Evolutionary conservation across 2,113 vertebrate species (phyloP), one percentile per base, ranked within the genome.

Genomic region (Australoheros scitulus): DNA sequence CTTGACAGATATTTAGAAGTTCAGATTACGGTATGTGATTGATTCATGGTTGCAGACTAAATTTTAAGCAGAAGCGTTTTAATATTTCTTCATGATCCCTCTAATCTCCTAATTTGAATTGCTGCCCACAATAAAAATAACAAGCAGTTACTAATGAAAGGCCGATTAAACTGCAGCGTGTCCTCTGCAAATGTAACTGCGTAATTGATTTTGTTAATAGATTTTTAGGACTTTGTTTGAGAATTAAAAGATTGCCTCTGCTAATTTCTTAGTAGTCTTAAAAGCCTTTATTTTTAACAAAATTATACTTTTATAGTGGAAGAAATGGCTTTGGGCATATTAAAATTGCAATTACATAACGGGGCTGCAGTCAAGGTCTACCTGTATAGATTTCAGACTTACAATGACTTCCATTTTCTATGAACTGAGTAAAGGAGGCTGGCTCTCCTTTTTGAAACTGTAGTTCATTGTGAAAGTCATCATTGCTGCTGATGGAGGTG

Each of bases 1-100:
- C 79, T 74, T 83, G 58, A 85, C 58, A 82, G 84, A 85, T 76
- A 86, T 81, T 76, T 59, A n/a, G 65, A 82, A 75, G 15, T 74
- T 78, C n/a, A 57, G n/a, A 87, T 84, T 63, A 79, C 36, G 22
- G 7, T 47, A 34, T 79, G 29, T 3, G 13, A 60, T 76, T 75
- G 57, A 82, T 82, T 76, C 22, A 83, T 63, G n/a, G 24, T 17
- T 63, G 55, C 26, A 3, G 20, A 64, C 56, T 58, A n/a, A 79
- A 86, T 34, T 80, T 81, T 70, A 34, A 52, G 68, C 65, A 79
- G 47, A 38, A 77, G 74, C 1, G 2, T 90, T 87, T 87, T 38
- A 81, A 80, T 86, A 52, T 83, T 75, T 84, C 17, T 60, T 26
- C 10, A 20, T 24, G 17, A 68, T 64, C 38, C 38, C 41, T 77